These are phyloP conservation scores for Campylomormyrus numenius DNA, from an alignment of 2,113 vertebrate genomes.

Conservation along the genomic window DNA sequence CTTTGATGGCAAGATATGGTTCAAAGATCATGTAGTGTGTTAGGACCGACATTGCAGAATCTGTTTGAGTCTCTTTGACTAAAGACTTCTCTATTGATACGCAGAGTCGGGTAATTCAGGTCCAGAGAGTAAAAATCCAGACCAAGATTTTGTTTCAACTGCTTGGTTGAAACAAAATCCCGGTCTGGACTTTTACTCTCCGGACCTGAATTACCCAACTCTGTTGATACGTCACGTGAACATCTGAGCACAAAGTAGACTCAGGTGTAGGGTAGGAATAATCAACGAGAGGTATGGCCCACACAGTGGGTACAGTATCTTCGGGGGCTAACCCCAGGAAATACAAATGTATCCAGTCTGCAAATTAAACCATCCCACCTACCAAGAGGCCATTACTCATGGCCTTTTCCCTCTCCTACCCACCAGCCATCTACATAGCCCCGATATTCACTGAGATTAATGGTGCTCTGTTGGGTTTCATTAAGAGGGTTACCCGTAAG, in stretches of 20 bases:
- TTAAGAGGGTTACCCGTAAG: not conserved
- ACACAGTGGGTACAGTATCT: not conserved
- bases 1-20: not conserved
- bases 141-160: too few relatives aligned
- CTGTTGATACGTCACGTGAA: too few relatives aligned
- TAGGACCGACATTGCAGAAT: not conserved
- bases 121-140: too few relatives aligned
- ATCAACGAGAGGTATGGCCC: not conserved
- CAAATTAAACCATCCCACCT: not conserved
- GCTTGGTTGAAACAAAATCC: too few relatives aligned
- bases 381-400: not conserved
- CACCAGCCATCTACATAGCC: not conserved
- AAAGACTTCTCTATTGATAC: not conserved
- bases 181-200: too few relatives aligned
- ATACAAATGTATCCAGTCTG: not conserved
- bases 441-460: not conserved
- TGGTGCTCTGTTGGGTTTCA: not conserved
- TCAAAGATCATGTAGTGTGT: not conserved
- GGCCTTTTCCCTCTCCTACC: not conserved
- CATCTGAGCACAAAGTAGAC: not conserved
- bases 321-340: not conserved
- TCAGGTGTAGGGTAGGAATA: not conserved
- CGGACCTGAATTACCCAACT: too few relatives aligned
- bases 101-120: too few relatives aligned
- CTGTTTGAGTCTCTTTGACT: not conserved